Evolutionary conservation across 2,888 invertebrate genomes (phyloP).

Genomic region (Calameuta filiformis): DNA sequence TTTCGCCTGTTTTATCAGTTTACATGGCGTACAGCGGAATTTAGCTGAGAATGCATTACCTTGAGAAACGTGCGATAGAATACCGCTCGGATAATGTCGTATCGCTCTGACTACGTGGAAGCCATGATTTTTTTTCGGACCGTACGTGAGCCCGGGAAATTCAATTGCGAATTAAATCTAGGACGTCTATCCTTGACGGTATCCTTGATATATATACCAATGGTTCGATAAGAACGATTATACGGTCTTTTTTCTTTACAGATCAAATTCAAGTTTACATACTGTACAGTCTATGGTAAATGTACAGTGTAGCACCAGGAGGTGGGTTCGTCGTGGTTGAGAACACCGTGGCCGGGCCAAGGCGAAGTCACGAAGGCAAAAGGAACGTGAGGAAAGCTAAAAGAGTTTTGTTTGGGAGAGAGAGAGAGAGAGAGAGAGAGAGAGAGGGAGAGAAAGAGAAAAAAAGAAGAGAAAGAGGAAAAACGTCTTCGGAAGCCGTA

Average conservation of each 20-base stretch:
- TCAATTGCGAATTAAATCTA: background rate
- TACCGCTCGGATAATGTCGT: background rate
- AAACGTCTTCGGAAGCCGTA: constrained; percentile 39
- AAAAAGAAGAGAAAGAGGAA: constrained; percentile 29
- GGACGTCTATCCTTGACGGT: background rate
- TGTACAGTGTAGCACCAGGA: background rate
- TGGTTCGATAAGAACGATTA: background rate
- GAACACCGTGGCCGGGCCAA: constrained; percentile 31
- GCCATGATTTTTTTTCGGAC: background rate
- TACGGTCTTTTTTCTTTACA: background rate
- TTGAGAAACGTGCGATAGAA: background rate
- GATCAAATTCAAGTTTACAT: background rate
- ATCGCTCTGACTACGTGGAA: background rate
- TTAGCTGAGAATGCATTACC: background rate
- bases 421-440: constrained; percentile 8
- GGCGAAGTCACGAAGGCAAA: constrained; percentile 22
- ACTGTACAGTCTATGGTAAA: background rate
- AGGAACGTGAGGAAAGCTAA: constrained; percentile 14
- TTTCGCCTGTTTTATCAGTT: background rate
- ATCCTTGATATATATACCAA: background rate
- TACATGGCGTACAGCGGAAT: background rate
- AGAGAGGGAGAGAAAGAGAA: background rate
- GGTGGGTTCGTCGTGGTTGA: constrained; percentile 25
- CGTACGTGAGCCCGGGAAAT: background rate
- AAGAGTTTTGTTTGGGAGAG: constrained; percentile 43